A percentile compares a stretch with the other conserved stretches of the same genome.
phyloP scores from a whole-genome alignment of 1,140 invertebrate genomes.

The Nomia melanderi region DNA sequence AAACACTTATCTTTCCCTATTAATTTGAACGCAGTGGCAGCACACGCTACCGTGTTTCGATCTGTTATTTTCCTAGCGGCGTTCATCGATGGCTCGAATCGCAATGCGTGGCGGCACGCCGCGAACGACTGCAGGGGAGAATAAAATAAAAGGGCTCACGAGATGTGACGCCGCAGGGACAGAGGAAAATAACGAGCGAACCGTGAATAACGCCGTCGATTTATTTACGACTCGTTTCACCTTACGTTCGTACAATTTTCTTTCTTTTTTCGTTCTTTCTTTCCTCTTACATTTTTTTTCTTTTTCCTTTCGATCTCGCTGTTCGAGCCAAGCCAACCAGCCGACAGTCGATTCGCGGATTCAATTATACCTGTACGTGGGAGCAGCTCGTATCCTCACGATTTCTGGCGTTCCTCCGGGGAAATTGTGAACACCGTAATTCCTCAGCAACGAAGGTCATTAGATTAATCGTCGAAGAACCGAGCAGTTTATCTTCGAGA shows the following conservation, averaged over 20 bases:
- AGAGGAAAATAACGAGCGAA: background rate
- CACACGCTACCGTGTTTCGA: no score
- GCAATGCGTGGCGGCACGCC: background rate
- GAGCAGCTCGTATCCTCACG: background rate
- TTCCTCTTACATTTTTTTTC: background rate
- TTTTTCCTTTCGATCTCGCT: background rate
- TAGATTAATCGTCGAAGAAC: no score
- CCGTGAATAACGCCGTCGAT: constrained; percentile 17
- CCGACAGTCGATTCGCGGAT: background rate
- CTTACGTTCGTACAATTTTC: constrained; percentile 5
- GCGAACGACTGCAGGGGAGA: no score
- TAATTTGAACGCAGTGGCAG: no score
- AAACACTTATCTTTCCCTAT: no score
- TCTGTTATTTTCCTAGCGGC: constrained; percentile 11
- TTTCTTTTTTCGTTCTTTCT: background rate
- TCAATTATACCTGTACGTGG: background rate
- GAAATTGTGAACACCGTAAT: background rate
- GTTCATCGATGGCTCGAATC: background rate
- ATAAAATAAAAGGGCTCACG: constrained; percentile 10
- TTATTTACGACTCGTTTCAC: constrained; percentile 32
- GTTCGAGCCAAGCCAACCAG: background rate
- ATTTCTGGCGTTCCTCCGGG: background rate
- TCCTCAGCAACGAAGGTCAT: no score
- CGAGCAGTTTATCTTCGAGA: no score
- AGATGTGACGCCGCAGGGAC: background rate